Evolutionary conservation across 2,797 vertebrate species (phyloP), one percentile per base, ranked within the genome.

Genomic region (Telmatherina bonti): DNA sequence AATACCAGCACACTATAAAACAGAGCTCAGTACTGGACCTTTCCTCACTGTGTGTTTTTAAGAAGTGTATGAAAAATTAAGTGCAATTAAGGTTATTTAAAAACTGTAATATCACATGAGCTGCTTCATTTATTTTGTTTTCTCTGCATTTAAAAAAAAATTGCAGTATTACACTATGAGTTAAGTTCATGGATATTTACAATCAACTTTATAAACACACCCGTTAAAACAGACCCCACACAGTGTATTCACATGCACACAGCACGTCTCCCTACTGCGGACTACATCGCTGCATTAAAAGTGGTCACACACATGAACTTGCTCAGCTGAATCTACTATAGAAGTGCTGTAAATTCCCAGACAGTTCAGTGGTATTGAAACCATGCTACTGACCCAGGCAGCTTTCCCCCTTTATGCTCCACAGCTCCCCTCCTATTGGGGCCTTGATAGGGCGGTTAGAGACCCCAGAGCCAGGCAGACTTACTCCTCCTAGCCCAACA

Each of bases 401-500:
- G 61, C 58, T 53, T n/a, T 53, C 64, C 65, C 62, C 72, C 60
- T 69, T 75, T 62, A 63, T 69, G 74, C 87, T 79, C 86, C 74
- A 59, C 76, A 81, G 82, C 84, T 82, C 87, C 81, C 81, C 87
- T 88, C 84, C 83, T 80, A 84, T 85, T 72, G 81, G 88, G 89
- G 91, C 90, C 86, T 88, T 65, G 56, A 83, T 69, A 81, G 77
- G 88, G 76, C 64, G 69, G 74, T 89, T 78, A 70, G 83, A 90
- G 91, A 89, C 85, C 90, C 84, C 80, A 74, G 75, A 84, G 71
- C 73, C 72, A 81, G 81, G 82, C 76, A 76, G 79, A 85, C 84
- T 81, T 79, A 73, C 88, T 87, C 79, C 87, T 91, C 87, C 87
- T 82, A 82, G 85, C 81, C 81, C 92, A 91, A 92, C 94, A 96